Percentiles rank a stretch among this genome's conserved stretches.
These are phyloP conservation scores for Delia radicum DNA, from an alignment of 1,140 invertebrate genomes.

Conservation along the genomic window DNA sequence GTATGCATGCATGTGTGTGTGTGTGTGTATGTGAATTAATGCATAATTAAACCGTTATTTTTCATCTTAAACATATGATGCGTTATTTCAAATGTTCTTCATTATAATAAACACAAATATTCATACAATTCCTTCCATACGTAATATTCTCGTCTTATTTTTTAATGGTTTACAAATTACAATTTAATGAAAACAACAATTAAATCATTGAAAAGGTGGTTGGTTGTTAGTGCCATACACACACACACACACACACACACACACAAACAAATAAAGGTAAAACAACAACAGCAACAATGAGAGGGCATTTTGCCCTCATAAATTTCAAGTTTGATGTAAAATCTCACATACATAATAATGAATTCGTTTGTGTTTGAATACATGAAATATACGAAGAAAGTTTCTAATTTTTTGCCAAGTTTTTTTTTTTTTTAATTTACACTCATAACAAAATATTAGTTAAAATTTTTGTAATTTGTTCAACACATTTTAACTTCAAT, in stretches of 20 bases:
- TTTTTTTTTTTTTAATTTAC: not conserved
- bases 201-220: slow-evolving; percentile 19
- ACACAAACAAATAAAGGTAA: not conserved
- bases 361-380: not conserved
- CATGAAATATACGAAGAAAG: not conserved
- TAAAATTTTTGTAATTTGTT: no score
- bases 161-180: slow-evolving; percentile 22
- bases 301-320: not conserved
- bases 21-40: not conserved
- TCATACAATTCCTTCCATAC: not conserved
- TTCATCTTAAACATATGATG: slow-evolving; percentile 10
- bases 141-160: not conserved
- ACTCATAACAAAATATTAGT: not conserved
- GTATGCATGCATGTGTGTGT: not conserved
- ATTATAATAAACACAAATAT: not conserved
- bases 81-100: slow-evolving; percentile 3
- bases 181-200: slow-evolving; percentile 24
- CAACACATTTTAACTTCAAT: no score
- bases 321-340: not conserved
- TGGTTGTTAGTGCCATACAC: not conserved
- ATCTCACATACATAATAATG: not conserved
- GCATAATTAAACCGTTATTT: slow-evolving; percentile 23
- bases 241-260: no score
- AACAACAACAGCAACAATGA: not conserved
- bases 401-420: not conserved